Percentiles rank a stretch among this genome's conserved stretches.
phyloP scores from a whole-genome alignment of 2,113 vertebrate genomes.

The Muntiacus reevesi region DNA sequence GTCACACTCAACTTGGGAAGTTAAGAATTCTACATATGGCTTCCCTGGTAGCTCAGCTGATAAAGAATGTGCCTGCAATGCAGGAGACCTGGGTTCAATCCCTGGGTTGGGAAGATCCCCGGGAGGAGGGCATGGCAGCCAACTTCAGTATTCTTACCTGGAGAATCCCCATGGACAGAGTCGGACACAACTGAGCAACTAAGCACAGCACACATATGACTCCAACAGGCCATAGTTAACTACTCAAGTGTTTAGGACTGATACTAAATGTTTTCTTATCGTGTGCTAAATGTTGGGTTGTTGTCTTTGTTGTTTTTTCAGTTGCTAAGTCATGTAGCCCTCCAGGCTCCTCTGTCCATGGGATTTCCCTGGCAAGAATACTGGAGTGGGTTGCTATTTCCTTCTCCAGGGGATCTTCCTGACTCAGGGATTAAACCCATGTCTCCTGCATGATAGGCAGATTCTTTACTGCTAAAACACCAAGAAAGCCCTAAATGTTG shows the following conservation, averaged over 20 bases:
- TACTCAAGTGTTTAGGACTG: background rate
- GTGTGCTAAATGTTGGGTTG: background rate
- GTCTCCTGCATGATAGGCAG: background rate
- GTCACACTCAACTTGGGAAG: background rate
- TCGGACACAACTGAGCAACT: accelerated
- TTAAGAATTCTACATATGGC: background rate
- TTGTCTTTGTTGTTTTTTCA: background rate
- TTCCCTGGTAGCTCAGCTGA: background rate
- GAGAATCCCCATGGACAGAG: background rate
- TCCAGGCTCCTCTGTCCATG: background rate
- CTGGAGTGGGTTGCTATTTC: background rate
- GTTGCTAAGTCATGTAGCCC: background rate
- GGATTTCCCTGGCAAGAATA: background rate
- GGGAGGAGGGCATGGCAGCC: background rate
- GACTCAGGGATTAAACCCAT: background rate
- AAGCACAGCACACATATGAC: background rate
- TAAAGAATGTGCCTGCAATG: background rate
- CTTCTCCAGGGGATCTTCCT: background rate
- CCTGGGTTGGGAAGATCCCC: background rate
- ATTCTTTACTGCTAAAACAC: background rate
- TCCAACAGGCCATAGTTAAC: background rate
- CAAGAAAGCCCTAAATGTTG: background rate
- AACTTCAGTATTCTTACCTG: background rate
- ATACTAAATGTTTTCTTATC: background rate
- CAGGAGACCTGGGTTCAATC: background rate